Conservation (phyloP, 30 jellyfish, hydroid and myxozoan genomes). For the Rhopilema esculentum region DNA sequence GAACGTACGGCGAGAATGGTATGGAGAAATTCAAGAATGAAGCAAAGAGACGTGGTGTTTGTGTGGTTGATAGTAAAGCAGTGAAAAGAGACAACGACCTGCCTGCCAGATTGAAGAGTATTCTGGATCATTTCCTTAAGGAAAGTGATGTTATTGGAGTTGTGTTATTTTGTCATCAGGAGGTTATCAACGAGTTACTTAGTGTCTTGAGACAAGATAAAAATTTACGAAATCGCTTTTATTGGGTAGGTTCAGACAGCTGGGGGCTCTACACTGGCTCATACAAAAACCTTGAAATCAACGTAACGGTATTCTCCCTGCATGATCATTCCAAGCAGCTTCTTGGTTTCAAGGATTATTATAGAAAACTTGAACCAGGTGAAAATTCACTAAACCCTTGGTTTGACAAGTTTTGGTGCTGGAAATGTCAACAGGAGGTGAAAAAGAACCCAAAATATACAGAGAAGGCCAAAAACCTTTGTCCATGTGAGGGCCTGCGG, state of each 20-base stretch:
- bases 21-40: constrained; percentile 54
- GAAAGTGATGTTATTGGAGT: constrained; percentile 71
- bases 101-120: neutral
- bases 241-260: constrained; percentile 84
- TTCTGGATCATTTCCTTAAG: constrained; percentile 44
- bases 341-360: constrained; percentile 62
- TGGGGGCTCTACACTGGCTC: constrained; percentile 61
- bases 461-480: neutral
- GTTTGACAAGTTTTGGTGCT: constrained; percentile 79
- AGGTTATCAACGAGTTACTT: constrained; percentile 41
- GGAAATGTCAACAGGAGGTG: constrained; percentile 39
- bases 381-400: constrained; percentile 58
- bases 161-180: constrained; percentile 84
- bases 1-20: constrained; percentile 87
- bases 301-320: constrained; percentile 69
- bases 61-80: constrained; percentile 64
- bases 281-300: constrained; percentile 10
- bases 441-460: constrained; percentile 1
- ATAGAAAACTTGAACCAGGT: constrained; percentile 54
- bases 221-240: neutral
- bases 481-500: constrained; percentile 21
- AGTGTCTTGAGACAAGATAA: constrained; percentile 1
- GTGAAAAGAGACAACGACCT: constrained; percentile 33
- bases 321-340: constrained; percentile 38
- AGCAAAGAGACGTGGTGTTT: constrained; percentile 31